Evolutionary conservation across 2,113 vertebrate genomes (phyloP), one percentile per base, ranked within the genome.

Genomic region (Platysternon megacephalum): DNA sequence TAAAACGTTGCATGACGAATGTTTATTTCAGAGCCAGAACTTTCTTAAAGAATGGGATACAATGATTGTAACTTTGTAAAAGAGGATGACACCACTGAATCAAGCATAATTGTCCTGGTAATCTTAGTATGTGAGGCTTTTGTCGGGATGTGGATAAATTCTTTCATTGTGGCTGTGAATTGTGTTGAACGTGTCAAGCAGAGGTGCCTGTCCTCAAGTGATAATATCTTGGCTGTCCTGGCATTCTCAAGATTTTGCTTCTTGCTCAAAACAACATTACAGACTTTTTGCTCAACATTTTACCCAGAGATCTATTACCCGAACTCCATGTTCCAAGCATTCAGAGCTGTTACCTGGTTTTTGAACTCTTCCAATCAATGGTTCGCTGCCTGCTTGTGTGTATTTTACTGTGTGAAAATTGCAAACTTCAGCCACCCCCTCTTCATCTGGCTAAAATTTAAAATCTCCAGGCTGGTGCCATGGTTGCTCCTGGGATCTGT

Each of bases 21-120:
- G 42, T 13, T 78, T 78, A 7, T 76, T 28, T 26, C 26, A 46
- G 24, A 46, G 61, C 14, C 58, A 48, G 82, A 51, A 79, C 12
- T 0, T 1, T 2, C 26, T 48, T 11, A 29, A 19, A 87, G 32
- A 68, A 95, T 96, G 91, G 53, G n/a, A 6, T 2, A 5, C 4
- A 28, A 26, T 78, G 6, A 28, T 3, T 44, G 22, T 46, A 14
- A 24, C 12, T 28, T 26, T 8, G 24, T 14, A 78, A 3, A 78
- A 26, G 74, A 28, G 26, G 24, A 16, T 10, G 9, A 22, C 22
- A 28, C 1, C 51, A 93, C 55, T 14, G 4, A 17, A 0, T 22
- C 17, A 0, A 0, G 6, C 4, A 12, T 0, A 13, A 1, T 2
- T 0, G 0, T 6, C 17, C 0, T 68, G 10, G 5, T 8, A 11